Evolutionary conservation across 1,140 invertebrate species (phyloP).

Genomic region (Zaprionus ornatus): DNA sequence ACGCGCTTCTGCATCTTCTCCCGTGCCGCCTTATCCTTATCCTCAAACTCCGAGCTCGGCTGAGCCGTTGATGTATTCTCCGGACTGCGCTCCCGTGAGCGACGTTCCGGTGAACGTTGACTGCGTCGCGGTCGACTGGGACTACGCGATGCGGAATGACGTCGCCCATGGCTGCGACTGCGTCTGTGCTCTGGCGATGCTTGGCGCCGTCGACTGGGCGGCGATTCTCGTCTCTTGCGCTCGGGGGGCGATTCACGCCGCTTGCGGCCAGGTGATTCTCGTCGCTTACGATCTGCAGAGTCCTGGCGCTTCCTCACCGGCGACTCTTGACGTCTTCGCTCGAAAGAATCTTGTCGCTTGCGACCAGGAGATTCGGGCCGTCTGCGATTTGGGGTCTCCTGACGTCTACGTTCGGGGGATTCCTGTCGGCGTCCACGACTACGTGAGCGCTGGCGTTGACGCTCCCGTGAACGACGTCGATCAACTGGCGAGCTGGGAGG

Average conservation of each 20-base stretch:
- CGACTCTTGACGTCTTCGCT: constrained; percentile 5
- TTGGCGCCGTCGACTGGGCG: constrained; percentile 41
- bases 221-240: constrained; percentile 26
- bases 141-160: constrained; percentile 58
- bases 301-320: constrained; percentile 15
- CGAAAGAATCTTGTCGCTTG: constrained; percentile 16
- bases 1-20: constrained; percentile 84
- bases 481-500: constrained; percentile 51
- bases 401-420: constrained; percentile 38
- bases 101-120: constrained; percentile 41
- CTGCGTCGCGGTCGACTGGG: constrained; percentile 49
- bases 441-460: constrained; percentile 53
- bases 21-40: constrained; percentile 71
- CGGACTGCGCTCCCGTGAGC: constrained; percentile 50
- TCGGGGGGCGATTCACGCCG: constrained; percentile 9
- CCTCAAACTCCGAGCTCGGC: constrained; percentile 41
- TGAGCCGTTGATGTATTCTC: constrained; percentile 43
- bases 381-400: constrained; percentile 22
- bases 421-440: constrained; percentile 61
- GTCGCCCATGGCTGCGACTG: constrained; percentile 58
- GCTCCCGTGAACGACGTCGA: constrained; percentile 54
- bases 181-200: constrained; percentile 46
- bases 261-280: constrained; percentile 37
- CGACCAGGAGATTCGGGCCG: constrained; percentile 15
- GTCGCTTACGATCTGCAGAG: constrained; percentile 14